Base-by-base conservation (phyloP, 2,888 invertebrate genomes). In the Acronicta alni region DNA sequence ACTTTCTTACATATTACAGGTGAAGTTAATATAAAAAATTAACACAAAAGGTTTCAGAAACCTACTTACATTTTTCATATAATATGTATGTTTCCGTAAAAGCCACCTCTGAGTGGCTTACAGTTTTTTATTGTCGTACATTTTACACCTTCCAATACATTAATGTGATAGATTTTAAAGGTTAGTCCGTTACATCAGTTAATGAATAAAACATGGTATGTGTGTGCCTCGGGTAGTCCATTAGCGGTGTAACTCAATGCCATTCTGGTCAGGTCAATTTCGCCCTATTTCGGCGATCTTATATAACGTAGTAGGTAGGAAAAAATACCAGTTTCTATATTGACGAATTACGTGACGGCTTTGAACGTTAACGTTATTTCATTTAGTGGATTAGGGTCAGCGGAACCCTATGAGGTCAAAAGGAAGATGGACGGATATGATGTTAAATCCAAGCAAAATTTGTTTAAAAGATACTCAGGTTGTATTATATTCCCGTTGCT, bases 191-290 rank as follows among this genome's bases (percentile, higher is more conserved):
- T 32, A 41, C 16, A 38, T 17, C 10, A 54, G 55, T 35, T 46
- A 42, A 59, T 67, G 53, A 72, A 69, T 74, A 64, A 68, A 49
- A 69, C 61, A 67, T 60, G 46, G 20, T 43, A 45, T 44, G 49
- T 7, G 57, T 44, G 49, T 7, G 57, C 43, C 41, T 38, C 39
- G 47, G 57, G 55, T 30, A 23, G 56, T 67, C 72, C 75, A 75
- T 75, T 75, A 75, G 61, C 43, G 61, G 55, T 39, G 72, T 70
- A 75, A 75, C 63, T 66, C 56, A 67, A 72, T 60, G 70, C 66
- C 58, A 38, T 49, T 54, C 54, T 56, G 48, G 57, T 39, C 57
- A 58, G 68, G 61, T 75, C 74, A 66, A 68, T 75, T 75, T 63
- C 75, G 32, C 32, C 53, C 52, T 56, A 62, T 73, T 70, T 70